phyloP scores from a whole-genome alignment of 1,140 invertebrate species.

The Eumeta japonica region DNA sequence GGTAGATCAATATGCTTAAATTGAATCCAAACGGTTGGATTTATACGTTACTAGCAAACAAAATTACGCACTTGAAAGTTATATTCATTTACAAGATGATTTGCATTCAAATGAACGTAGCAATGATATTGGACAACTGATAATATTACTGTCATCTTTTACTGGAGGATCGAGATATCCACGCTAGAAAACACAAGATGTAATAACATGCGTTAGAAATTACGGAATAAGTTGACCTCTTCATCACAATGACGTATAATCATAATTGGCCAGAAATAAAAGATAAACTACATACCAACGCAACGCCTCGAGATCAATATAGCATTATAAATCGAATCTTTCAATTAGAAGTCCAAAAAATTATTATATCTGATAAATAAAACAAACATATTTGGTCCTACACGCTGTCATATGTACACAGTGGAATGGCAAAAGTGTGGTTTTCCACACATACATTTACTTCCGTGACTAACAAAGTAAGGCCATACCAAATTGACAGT shows the following conservation, averaged over 20 bases:
- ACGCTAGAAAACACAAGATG: slow-evolving; percentile 18
- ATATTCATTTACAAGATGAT: slow-evolving; percentile 37
- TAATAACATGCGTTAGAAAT: slow-evolving; percentile 40
- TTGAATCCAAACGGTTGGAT: slow-evolving; percentile 43
- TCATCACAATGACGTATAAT: slow-evolving; percentile 47
- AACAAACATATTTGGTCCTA: slow-evolving; percentile 22
- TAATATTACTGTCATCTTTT: slow-evolving; percentile 23
- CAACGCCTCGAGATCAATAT: slow-evolving; percentile 18
- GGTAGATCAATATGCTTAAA: slow-evolving; percentile 54
- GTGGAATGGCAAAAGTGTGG: too few species aligned
- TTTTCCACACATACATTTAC: slow-evolving; percentile 18
- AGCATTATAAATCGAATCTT: slow-evolving; percentile 21
- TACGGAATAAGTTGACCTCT: slow-evolving; percentile 39
- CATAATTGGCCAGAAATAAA: slow-evolving; percentile 40
- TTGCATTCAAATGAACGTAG: slow-evolving; percentile 13
- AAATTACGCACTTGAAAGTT: slow-evolving; percentile 48
- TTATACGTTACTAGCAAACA: slow-evolving; percentile 47
- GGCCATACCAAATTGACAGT: slow-evolving; percentile 31
- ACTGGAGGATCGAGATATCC: slow-evolving; percentile 18
- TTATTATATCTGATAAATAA: slow-evolving; percentile 18
- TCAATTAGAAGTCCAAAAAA: slow-evolving; percentile 21
- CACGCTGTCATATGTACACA: too few species aligned
- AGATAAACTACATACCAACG: slow-evolving; percentile 18
- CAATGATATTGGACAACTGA: slow-evolving; percentile 12
- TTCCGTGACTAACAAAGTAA: slow-evolving; percentile 24